Evolutionary conservation across 2,797 vertebrate genomes (phyloP), one percentile per base, ranked within the genome.

Genomic region (Thunnus albacares): DNA sequence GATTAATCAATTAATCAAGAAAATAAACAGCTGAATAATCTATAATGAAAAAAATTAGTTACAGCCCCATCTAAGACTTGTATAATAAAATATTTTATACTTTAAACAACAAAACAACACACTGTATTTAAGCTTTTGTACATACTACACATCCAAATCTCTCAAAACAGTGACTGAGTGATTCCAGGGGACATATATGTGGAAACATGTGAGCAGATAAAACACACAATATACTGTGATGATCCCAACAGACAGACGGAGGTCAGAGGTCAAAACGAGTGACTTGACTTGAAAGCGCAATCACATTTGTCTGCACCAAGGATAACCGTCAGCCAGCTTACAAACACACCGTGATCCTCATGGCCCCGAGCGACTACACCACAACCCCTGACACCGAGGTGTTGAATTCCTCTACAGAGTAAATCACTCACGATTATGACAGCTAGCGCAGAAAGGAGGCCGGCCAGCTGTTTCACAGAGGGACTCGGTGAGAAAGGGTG

Each of bases 391-490:
- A 71, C 83, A 83, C 56, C 0, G 47, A 85, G 78, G 82, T 43
- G 77, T 63, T 71, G 65, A 30, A 84, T 77, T 59, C 61, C 47
- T 64, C 52, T 2, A 68, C 60, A 49, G 26, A 72, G 49, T 82
- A 73, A 86, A 87, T 83, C 85, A 69, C 81, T 68, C 53, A 43
- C 47, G 13, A 61, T 41, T 33, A 43, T 64, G 77, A 75, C 59
- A 47, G 80, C 63, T 11, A 33, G 68, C 3, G 58, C 65, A 51
- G 77, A 84, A 75, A 68, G 62, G 62, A 63, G 68, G 76, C 35
- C 8, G 6, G 71, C 76, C 70, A 84, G 87, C 76, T 85, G 86
- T 80, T 78, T 78, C 47, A 71, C 78, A 77, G 77, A 62, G 28
- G 35, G 75, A 69, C 45, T 10, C 6, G 6, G 22, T 8, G 45